These are phyloP conservation scores for Paradoxurus hermaphroditus DNA, from an alignment of 2,113 vertebrate genomes.

Conservation along the genomic window DNA sequence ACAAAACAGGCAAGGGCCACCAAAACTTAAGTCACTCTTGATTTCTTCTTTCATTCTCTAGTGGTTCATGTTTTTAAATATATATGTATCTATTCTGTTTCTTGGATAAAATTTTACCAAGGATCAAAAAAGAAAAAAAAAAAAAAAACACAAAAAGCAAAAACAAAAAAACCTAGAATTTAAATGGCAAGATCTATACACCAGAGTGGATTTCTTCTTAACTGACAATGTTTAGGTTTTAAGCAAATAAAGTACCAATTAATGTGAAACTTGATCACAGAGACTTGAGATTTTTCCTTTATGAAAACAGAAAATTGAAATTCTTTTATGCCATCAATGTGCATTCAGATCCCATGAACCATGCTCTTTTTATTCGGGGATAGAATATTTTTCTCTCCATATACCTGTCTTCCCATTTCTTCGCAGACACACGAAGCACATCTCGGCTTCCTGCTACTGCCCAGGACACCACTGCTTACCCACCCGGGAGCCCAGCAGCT, in stretches of 20 bases:
- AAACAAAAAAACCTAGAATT: neutral
- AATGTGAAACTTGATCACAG: slow-evolving; percentile 69
- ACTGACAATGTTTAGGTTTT: slow-evolving; percentile 73
- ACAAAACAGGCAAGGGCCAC: neutral
- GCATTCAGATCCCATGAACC: slow-evolving; percentile 65
- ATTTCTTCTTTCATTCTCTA: slow-evolving; percentile 64
- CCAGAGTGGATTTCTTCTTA: slow-evolving; percentile 63
- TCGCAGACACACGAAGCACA: neutral
- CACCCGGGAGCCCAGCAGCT: neutral
- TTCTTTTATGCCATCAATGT: slow-evolving; percentile 61
- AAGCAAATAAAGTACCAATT: slow-evolving; percentile 73
- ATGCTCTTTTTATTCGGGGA: slow-evolving; percentile 33
- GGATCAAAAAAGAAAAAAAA: slow-evolving; percentile 9
- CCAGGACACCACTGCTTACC: neutral
- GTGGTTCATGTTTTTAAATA: slow-evolving; percentile 65
- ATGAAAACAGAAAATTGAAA: slow-evolving; percentile 66
- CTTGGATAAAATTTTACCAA: slow-evolving; percentile 66
- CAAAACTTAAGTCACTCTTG: slow-evolving; percentile 58
- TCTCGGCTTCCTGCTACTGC: slow-evolving; percentile 15
- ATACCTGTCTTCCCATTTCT: slow-evolving; percentile 12
- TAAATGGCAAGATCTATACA: slow-evolving; percentile 37
- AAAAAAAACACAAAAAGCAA: neutral
- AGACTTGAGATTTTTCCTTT: slow-evolving; percentile 70
- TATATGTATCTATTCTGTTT: slow-evolving; percentile 58
- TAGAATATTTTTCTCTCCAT: slow-evolving; percentile 41